Percentiles rank a stretch among this genome's conserved stretches.
These are phyloP conservation scores for Ranitomeya imitator DNA, from an alignment of 2,113 vertebrate genomes.

Conservation along the genomic window DNA sequence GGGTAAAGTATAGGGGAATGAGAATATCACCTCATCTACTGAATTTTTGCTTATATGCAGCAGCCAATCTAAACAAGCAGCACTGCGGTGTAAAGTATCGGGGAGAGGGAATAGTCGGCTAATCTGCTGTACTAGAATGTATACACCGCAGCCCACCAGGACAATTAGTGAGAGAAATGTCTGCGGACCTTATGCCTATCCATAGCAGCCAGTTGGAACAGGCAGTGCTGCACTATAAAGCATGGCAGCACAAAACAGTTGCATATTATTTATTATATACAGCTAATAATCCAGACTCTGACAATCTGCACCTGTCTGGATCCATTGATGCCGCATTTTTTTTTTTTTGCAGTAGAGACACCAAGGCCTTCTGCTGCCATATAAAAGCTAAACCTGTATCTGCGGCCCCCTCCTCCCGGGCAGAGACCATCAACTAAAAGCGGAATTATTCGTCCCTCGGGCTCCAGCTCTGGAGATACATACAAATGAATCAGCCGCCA, in stretches of 20 bases:
- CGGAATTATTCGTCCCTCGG: neutral
- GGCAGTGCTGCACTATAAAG: too few relatives aligned
- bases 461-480: neutral
- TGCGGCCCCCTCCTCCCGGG: neutral
- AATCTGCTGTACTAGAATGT: too few relatives aligned
- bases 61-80: too few relatives aligned
- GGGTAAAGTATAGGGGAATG: neutral
- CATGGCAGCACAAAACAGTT: too few relatives aligned
- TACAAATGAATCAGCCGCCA: constrained; percentile 14
- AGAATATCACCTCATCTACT: too few relatives aligned
- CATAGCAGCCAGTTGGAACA: too few relatives aligned
- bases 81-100: neutral
- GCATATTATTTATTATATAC: neutral
- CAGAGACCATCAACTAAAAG: constrained; percentile 5
- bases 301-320: neutral
- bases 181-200: too few relatives aligned
- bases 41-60: too few relatives aligned
- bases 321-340: neutral
- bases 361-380: neutral
- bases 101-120: too few relatives aligned
- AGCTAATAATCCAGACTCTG: neutral
- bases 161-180: too few relatives aligned
- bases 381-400: neutral
- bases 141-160: too few relatives aligned
- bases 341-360: neutral